These are phyloP conservation scores for Parotocinclus haroldoi DNA, from an alignment of 2,797 vertebrate species.

Conservation along the genomic window DNA sequence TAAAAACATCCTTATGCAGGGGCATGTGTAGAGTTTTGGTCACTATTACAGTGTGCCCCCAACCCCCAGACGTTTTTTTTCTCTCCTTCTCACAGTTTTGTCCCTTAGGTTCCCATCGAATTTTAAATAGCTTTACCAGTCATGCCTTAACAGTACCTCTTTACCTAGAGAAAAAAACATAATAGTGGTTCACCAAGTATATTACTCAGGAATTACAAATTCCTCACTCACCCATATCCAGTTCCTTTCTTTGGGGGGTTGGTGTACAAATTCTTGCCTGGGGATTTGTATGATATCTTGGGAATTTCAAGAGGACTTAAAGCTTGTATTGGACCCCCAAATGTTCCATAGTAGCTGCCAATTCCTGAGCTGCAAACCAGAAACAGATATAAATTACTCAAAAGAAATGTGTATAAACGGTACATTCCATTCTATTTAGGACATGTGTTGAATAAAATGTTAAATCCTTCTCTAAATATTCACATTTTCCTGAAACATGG, in stretches of 20 bases:
- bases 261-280: slow-evolving; percentile 82
- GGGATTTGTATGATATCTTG: slow-evolving; percentile 60
- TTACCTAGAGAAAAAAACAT: too few species aligned
- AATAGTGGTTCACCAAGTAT: too few species aligned
- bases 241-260: slow-evolving; percentile 83
- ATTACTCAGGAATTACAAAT: not conserved
- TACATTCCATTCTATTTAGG: not conserved
- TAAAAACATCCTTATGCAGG: not conserved
- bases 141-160: too few species aligned
- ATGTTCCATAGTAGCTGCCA: slow-evolving; percentile 82
- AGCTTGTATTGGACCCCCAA: slow-evolving; percentile 73
- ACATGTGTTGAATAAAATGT: not conserved
- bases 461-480: too few species aligned
- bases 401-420: not conserved
- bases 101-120: too few species aligned
- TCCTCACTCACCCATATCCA: slow-evolving; percentile 75
- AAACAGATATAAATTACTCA: slow-evolving; percentile 5
- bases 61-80: too few species aligned
- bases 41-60: too few species aligned
- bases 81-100: too few species aligned
- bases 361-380: slow-evolving; percentile 70
- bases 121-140: too few species aligned
- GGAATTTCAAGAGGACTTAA: slow-evolving; percentile 70
- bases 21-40: too few species aligned
- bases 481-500: not conserved